Base-by-base conservation (phyloP, 2,797 vertebrate species). In the Xenentodon cancila region DNA sequence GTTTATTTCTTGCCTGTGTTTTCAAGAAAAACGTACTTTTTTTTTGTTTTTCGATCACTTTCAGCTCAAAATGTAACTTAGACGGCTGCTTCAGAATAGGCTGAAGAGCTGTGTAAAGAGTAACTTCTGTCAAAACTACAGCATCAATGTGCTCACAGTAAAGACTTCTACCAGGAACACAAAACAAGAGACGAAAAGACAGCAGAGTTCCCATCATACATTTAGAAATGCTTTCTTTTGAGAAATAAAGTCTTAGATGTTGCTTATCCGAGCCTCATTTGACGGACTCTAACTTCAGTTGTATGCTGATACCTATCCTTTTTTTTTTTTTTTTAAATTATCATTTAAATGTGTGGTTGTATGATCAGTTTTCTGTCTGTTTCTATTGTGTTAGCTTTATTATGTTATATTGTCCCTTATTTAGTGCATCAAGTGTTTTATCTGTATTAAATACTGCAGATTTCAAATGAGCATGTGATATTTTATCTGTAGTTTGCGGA, bases 401-500 rank as follows among this genome's bases (percentile, higher is more conserved):
- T 45, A 1, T 27, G 13, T 43, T 20, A 30, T 21, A 48, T 52
- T 58, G 13, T 1, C 17, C 32, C 0, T 71, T 32, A 4, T 30
- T 63, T 37, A 43, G 37, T 0, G 11, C n/a, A 30, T 53, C 4
- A 37, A 2, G 44, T 16, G 21, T 2, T 53, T 25, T 66, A 11
- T 52, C 12, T 17, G 32, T 18, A 32, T 25, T 53, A 49, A n/a
- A 19, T 53, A 57, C 21, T 2, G 0, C 0, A 19, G 5, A 17
- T 32, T 34, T 30, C 44, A 75, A 56, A 88, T n/a, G 42, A n/a
- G 45, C n/a, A 27, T 56, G 15, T 53, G 32, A 18, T 53, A 53
- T 71, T 62, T 70, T 19, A 54, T 68, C 40, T 71, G 13, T 69
- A 99, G 97, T 98, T 77, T 98, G 97, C 59, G 97, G 97, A 69